Evolutionary conservation across 2,888 invertebrate genomes (phyloP).

Genomic region (Polylopha cassiicola): DNA sequence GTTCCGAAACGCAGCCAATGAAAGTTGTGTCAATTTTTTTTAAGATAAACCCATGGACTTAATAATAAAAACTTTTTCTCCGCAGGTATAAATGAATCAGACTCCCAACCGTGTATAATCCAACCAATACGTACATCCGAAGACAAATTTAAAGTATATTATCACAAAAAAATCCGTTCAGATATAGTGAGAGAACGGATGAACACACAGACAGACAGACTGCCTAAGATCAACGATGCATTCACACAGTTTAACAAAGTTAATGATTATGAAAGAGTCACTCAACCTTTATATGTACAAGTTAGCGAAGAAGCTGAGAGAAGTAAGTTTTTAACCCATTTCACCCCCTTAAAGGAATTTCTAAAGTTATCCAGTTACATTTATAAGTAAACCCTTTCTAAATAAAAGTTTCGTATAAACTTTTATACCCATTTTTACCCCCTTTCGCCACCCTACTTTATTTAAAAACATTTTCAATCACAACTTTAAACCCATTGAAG

Average conservation of each 20-base stretch:
- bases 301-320: constrained; percentile 39
- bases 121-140: constrained; percentile 12
- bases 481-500: too few relatives aligned
- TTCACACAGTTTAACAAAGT: constrained; percentile 43
- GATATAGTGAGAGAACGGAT: constrained; percentile 36
- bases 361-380: too few relatives aligned
- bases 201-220: constrained; percentile 13
- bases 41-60: too few relatives aligned
- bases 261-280: constrained; percentile 27
- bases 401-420: too few relatives aligned
- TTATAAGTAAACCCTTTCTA: too few relatives aligned
- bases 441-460: too few relatives aligned
- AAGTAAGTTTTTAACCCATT: constrained; percentile 37
- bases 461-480: too few relatives aligned
- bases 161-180: constrained; percentile 46
- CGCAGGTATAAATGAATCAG: background rate
- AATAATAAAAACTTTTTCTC: too few relatives aligned
- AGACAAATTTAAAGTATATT: constrained; percentile 32
- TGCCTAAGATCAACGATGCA: constrained; percentile 49
- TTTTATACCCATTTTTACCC: too few relatives aligned
- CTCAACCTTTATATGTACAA: constrained; percentile 45
- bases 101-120: constrained; percentile 1
- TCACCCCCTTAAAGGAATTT: too few relatives aligned
- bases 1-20: too few relatives aligned
- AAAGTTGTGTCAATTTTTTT: too few relatives aligned